Evolutionary conservation across 2,888 invertebrate species (phyloP).

Genomic region (Noctua janthe): DNA sequence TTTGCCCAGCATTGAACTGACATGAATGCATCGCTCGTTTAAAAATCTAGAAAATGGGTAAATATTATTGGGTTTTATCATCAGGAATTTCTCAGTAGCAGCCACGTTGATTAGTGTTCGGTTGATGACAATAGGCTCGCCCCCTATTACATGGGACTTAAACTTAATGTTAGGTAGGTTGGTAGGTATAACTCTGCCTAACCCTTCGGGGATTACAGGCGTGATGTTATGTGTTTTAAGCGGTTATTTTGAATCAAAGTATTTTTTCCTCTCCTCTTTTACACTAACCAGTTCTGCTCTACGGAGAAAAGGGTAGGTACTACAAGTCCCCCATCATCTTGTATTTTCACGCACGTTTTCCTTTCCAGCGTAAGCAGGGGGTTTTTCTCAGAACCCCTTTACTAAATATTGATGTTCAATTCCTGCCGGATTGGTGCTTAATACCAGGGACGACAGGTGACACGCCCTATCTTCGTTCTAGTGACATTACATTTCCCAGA

Average conservation of each 20-base stretch:
- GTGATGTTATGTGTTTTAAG: too few relatives aligned
- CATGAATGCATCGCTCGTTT: neutral
- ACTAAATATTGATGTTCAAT: conserved; percentile 21
- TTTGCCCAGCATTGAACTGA: neutral
- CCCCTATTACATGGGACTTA: too few relatives aligned
- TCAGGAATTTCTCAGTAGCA: too few relatives aligned
- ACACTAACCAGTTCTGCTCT: neutral
- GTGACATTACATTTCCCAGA: conserved; percentile 16
- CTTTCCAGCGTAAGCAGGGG: conserved; percentile 6
- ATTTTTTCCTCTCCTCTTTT: neutral
- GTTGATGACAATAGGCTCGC: too few relatives aligned
- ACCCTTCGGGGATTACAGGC: too few relatives aligned
- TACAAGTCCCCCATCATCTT: neutral
- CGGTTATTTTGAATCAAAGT: neutral
- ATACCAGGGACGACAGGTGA: conserved; percentile 36
- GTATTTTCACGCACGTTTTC: conserved; percentile 35
- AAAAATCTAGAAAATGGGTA: neutral
- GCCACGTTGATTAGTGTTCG: too few relatives aligned
- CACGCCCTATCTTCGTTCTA: conserved; percentile 11
- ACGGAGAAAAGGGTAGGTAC: neutral
- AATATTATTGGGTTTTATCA: too few relatives aligned
- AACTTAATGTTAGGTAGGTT: too few relatives aligned
- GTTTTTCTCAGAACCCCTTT: conserved; percentile 7
- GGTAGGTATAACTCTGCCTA: too few relatives aligned
- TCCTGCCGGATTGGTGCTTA: conserved; percentile 30